phyloP scores from a whole-genome alignment of 1,140 invertebrate species.

The Polypedilum pembai region DNA sequence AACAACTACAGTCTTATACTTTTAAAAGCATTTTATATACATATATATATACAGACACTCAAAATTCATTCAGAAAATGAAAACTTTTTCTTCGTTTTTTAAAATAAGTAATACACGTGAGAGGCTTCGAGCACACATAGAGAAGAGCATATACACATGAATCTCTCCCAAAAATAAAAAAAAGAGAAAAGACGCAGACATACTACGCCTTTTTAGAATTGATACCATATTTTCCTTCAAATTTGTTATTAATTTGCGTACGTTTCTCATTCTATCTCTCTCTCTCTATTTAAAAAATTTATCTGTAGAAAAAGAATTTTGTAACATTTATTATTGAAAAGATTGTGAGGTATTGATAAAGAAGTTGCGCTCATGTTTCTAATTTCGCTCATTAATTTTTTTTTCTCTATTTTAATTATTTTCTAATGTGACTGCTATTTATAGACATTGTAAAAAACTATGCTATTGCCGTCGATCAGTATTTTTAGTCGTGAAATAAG shows the following conservation, averaged over 20 bases:
- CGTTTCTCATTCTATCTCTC: too few relatives aligned
- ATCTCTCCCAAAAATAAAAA: too few relatives aligned
- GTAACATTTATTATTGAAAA: too few relatives aligned
- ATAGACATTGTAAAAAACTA: background rate
- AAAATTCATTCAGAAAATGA: constrained; percentile 19
- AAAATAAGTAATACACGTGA: background rate
- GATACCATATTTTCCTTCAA: too few relatives aligned
- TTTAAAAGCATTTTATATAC: background rate
- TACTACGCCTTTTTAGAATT: too few relatives aligned
- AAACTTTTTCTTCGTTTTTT: background rate
- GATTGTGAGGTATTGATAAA: background rate
- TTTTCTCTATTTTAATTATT: background rate
- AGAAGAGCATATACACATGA: background rate
- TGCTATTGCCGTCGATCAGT: constrained; percentile 29
- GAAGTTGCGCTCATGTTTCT: background rate
- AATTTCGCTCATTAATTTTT: constrained; percentile 7
- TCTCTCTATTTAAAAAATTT: too few relatives aligned
- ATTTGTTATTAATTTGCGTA: too few relatives aligned
- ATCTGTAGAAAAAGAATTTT: too few relatives aligned
- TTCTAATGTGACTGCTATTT: background rate
- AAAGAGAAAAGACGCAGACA: too few relatives aligned
- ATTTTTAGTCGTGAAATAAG: background rate
- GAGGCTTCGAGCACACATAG: background rate
- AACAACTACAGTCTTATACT: background rate
- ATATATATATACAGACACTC: background rate